phyloP scores from a whole-genome alignment of 2,797 vertebrate genomes.

The Naso thynnoides region DNA sequence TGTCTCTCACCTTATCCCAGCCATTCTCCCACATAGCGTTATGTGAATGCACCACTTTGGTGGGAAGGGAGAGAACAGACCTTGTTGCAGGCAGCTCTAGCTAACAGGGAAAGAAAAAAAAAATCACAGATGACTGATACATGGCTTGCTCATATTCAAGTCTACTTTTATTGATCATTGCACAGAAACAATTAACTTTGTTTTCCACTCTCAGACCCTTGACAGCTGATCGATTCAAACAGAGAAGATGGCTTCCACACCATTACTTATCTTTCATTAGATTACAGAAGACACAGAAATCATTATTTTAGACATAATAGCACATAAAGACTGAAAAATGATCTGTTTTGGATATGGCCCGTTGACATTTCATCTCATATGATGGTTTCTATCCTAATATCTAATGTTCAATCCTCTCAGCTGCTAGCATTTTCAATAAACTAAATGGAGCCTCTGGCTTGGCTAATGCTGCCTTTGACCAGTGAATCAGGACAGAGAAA shows the following conservation, averaged over 20 bases:
- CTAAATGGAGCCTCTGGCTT: constrained; percentile 69
- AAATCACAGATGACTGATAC: constrained; percentile 63
- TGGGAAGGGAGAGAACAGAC: constrained; percentile 1
- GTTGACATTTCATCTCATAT: constrained; percentile 66
- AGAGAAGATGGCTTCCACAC: constrained; percentile 59
- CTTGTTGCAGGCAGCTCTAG: neutral
- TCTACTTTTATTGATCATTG: constrained; percentile 76
- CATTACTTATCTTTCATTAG: constrained; percentile 76
- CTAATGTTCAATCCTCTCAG: constrained; percentile 58
- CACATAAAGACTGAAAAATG: constrained; percentile 72
- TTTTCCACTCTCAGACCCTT: constrained; percentile 53
- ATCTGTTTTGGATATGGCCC: constrained; percentile 70
- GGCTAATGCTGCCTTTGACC: constrained; percentile 67
- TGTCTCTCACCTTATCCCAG: constrained; percentile 44
- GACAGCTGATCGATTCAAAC: constrained; percentile 75
- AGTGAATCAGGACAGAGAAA: constrained; percentile 58
- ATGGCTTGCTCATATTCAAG: constrained; percentile 59
- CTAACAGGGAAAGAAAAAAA: constrained; percentile 22
- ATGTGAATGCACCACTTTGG: constrained; percentile 15
- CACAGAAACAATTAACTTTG: constrained; percentile 74
- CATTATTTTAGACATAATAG: constrained; percentile 73
- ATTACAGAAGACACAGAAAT: constrained; percentile 70
- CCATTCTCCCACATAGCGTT: constrained; percentile 41
- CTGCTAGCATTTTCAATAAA: constrained; percentile 71
- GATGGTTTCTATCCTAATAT: constrained; percentile 63